These are phyloP conservation scores for Streptopelia turtur DNA, from an alignment of 2,797 vertebrate genomes.

Conservation along the genomic window DNA sequence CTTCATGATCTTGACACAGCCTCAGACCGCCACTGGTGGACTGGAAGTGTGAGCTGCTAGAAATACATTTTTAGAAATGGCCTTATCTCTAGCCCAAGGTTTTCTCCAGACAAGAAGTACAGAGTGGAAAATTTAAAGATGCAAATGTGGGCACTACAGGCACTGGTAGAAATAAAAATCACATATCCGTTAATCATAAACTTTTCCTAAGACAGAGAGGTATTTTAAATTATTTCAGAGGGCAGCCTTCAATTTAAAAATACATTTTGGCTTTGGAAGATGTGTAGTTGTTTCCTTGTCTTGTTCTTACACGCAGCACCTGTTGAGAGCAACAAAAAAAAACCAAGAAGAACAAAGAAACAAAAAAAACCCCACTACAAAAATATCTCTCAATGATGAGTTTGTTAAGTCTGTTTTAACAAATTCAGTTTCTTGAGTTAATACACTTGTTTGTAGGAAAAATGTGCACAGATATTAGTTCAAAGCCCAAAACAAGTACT, in stretches of 20 bases:
- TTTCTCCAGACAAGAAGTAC: constrained; percentile 18
- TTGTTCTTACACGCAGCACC: neutral
- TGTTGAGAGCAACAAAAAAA: neutral
- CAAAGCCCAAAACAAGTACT: too few species aligned
- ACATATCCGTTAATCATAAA: neutral
- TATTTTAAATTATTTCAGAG: neutral
- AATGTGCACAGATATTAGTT: too few species aligned
- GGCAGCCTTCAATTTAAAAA: neutral
- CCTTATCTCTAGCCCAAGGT: constrained; percentile 49
- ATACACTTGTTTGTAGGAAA: too few species aligned
- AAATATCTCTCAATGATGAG: too few species aligned
- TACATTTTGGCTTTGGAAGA: neutral
- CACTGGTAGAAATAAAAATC: neutral
- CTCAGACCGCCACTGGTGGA: neutral
- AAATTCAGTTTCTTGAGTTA: too few species aligned
- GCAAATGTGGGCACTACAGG: constrained; percentile 3
- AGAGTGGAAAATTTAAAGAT: constrained; percentile 47
- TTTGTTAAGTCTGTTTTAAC: too few species aligned
- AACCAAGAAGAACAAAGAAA: too few species aligned
- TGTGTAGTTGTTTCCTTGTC: neutral
- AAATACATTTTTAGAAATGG: neutral
- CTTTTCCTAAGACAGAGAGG: neutral
- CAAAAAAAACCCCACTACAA: too few species aligned
- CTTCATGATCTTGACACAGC: constrained; percentile 52
- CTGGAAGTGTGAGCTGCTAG: neutral